These are phyloP conservation scores for Diglossa cyanea DNA, from an alignment of 2,797 vertebrate genomes.

Conservation along the genomic window DNA sequence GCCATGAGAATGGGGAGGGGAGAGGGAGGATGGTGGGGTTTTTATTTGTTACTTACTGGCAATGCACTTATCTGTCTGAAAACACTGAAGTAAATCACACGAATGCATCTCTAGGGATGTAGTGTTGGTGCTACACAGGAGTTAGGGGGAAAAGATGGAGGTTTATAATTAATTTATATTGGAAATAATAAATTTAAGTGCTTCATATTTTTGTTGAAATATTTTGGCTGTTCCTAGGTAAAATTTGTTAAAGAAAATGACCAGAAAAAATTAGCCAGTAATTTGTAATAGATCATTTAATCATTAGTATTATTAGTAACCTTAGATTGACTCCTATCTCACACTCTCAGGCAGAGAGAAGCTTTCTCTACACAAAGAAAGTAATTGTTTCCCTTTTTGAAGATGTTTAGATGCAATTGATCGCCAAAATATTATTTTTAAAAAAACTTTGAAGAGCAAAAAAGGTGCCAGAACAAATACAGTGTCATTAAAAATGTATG, in stretches of 20 bases:
- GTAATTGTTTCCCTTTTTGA: background rate
- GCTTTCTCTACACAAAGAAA: background rate
- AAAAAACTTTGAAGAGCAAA: background rate
- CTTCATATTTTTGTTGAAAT: background rate
- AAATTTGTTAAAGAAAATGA: background rate
- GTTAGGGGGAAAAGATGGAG: background rate
- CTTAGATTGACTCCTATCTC: background rate
- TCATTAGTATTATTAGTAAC: background rate
- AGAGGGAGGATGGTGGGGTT: background rate
- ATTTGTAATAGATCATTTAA: background rate
- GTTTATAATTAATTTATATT: background rate
- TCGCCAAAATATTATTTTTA: background rate
- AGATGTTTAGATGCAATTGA: background rate
- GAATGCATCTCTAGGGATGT: background rate
- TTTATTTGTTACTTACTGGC: background rate
- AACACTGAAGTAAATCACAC: background rate
- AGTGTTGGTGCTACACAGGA: background rate
- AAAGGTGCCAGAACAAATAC: background rate
- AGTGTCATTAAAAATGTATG: constrained; percentile 19
- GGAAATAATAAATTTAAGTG: background rate
- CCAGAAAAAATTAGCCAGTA: background rate
- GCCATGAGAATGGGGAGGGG: accelerated
- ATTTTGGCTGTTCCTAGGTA: background rate
- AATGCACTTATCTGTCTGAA: background rate
- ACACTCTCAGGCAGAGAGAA: background rate